Conservation (phyloP, 2,888 invertebrate genomes). For the Tiphia femorata region DNA sequence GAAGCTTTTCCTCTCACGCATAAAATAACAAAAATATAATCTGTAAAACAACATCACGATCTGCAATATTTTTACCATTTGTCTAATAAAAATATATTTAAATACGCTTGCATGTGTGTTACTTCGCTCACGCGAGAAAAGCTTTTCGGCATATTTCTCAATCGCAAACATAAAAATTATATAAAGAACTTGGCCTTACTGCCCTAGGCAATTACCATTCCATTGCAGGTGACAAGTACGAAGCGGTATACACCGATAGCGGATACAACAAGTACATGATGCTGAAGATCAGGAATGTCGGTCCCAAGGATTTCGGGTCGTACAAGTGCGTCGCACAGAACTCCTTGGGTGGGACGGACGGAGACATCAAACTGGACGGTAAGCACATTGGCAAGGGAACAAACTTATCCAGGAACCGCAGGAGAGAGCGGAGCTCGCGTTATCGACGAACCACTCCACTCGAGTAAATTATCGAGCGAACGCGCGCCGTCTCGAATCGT, state of each 20-base stretch:
- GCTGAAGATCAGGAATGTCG: conserved; percentile 87
- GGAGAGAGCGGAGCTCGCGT: background rate
- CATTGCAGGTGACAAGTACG: conserved; percentile 86
- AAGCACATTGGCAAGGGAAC: conserved; percentile 56
- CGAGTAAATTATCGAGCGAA: no score
- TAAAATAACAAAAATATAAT: no score
- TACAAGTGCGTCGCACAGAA: conserved; percentile 94
- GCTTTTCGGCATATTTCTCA: no score
- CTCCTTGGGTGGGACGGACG: conserved; percentile 90
- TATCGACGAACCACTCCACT: no score
- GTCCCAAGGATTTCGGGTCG: conserved; percentile 85
- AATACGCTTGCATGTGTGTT: no score
- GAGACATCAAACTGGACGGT: conserved; percentile 91
- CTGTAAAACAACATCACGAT: no score
- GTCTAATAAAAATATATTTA: no score
- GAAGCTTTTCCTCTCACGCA: no score
- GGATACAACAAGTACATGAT: conserved; percentile 91
- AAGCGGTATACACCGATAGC: conserved; percentile 84
- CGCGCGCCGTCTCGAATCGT: background rate
- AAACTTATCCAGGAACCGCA: background rate
- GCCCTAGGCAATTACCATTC: conserved; percentile 63
- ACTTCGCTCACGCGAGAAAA: no score
- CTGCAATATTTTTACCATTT: no score
- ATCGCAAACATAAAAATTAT: no score
- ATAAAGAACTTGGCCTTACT: conserved; percentile 51